A percentile compares a stretch with the other conserved stretches of the same genome.
These are phyloP conservation scores for Ptilodon capucinus DNA, from an alignment of 2,888 invertebrate species.

Conservation along the genomic window DNA sequence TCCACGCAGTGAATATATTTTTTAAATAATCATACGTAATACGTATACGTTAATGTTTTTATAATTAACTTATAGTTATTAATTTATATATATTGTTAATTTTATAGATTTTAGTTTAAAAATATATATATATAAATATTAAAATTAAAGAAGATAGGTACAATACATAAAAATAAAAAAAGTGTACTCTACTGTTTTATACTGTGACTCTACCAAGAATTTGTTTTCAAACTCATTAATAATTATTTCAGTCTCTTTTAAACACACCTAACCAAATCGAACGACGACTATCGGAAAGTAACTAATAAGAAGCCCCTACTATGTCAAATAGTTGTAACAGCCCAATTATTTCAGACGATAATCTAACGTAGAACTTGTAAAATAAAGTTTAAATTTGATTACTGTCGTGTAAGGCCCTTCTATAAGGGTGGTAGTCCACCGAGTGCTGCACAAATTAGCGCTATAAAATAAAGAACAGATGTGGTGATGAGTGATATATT, in stretches of 20 bases:
- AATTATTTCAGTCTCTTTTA: not conserved
- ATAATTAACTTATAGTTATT: too few species aligned
- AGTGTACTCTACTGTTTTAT: too few species aligned
- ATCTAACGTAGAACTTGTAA: not conserved
- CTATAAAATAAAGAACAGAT: slow-evolving; percentile 63
- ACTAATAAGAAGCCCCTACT: slow-evolving; percentile 9
- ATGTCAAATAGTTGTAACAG: slow-evolving; percentile 1
- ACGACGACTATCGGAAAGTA: slow-evolving; percentile 27
- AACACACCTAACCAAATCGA: slow-evolving; percentile 18
- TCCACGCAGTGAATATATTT: too few species aligned
- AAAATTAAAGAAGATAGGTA: too few species aligned
- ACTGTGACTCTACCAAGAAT: too few species aligned
- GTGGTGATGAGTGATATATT: slow-evolving; percentile 64
- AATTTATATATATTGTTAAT: too few species aligned
- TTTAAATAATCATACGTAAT: too few species aligned
- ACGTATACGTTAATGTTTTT: too few species aligned
- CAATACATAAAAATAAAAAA: too few species aligned
- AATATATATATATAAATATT: too few species aligned
- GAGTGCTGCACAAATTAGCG: slow-evolving; percentile 52
- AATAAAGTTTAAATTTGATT: slow-evolving; percentile 6
- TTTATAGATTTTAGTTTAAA: too few species aligned
- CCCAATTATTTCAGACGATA: not conserved
- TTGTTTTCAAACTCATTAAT: not conserved
- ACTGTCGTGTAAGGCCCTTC: slow-evolving; percentile 25
- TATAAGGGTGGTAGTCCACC: slow-evolving; percentile 33